Percentiles rank a stretch among this genome's conserved stretches.
phyloP scores from a whole-genome alignment of 2,797 vertebrate genomes.

The Sylvilagus floridanus region DNA sequence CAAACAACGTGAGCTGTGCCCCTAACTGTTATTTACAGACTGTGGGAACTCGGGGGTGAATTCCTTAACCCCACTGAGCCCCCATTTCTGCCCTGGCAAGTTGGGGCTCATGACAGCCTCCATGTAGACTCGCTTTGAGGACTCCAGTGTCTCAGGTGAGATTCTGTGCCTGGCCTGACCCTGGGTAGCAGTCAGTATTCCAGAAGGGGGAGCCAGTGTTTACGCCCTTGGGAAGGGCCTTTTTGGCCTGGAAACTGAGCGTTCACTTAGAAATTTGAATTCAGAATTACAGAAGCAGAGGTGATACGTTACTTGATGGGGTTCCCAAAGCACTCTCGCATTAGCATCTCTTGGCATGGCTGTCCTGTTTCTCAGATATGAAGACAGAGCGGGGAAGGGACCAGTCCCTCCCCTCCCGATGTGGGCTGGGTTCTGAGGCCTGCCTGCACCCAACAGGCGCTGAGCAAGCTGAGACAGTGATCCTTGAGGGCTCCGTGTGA shows the following conservation, averaged over 20 bases:
- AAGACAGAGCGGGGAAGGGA: background rate
- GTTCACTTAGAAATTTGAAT: background rate
- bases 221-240: background rate
- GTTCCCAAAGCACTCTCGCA: background rate
- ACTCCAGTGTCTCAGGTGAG: rapidly evolving
- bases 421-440: background rate
- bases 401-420: background rate
- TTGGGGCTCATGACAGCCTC: background rate
- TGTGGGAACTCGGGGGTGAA: background rate
- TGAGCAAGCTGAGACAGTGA: background rate
- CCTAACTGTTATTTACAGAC: background rate
- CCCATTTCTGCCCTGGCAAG: background rate
- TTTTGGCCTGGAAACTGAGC: background rate
- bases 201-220: background rate
- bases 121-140: rapidly evolving
- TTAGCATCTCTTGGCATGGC: background rate
- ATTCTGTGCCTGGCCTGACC: background rate
- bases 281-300: background rate
- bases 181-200: rapidly evolving
- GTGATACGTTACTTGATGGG: background rate
- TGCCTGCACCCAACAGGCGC: rapidly evolving
- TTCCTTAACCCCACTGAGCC: background rate
- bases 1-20: rapidly evolving
- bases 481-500: background rate
- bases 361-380: background rate